Conservation (phyloP, 1,140 invertebrate species). For the Himalopsyche phryganea region DNA sequence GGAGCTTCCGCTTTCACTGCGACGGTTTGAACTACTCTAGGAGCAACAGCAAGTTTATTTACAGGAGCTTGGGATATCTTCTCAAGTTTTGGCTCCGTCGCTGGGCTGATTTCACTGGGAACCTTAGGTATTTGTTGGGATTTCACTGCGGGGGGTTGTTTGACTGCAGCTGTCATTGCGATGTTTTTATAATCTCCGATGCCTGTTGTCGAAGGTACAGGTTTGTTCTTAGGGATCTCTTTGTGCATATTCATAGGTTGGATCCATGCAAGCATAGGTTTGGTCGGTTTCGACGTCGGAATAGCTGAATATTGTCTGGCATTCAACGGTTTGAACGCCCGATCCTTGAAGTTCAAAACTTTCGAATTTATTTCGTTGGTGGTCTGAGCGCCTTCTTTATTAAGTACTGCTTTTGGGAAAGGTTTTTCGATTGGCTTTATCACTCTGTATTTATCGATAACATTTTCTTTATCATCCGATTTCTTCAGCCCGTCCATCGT, state of each 20-base stretch:
- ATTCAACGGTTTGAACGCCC: constrained; percentile 3
- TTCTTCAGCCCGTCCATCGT: constrained; percentile 13
- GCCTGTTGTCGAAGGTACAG: not conserved
- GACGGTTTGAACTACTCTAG: too few relatives aligned
- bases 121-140: too few relatives aligned
- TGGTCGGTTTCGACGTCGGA: not conserved
- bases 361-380: not conserved
- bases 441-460: constrained; percentile 10
- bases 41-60: too few relatives aligned
- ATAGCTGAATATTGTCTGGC: constrained; percentile 2
- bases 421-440: not conserved
- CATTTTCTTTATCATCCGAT: constrained; percentile 13
- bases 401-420: too few relatives aligned
- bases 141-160: too few relatives aligned
- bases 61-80: too few relatives aligned
- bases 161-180: not conserved
- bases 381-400: too few relatives aligned
- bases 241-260: not conserved
- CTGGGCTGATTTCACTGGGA: too few relatives aligned
- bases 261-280: not conserved
- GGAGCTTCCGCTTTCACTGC: too few relatives aligned
- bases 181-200: not conserved
- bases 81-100: too few relatives aligned
- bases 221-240: not conserved
- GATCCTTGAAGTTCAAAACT: not conserved